Base-by-base conservation (phyloP, 2,797 vertebrate species). In the Nannoperca obscura region DNA sequence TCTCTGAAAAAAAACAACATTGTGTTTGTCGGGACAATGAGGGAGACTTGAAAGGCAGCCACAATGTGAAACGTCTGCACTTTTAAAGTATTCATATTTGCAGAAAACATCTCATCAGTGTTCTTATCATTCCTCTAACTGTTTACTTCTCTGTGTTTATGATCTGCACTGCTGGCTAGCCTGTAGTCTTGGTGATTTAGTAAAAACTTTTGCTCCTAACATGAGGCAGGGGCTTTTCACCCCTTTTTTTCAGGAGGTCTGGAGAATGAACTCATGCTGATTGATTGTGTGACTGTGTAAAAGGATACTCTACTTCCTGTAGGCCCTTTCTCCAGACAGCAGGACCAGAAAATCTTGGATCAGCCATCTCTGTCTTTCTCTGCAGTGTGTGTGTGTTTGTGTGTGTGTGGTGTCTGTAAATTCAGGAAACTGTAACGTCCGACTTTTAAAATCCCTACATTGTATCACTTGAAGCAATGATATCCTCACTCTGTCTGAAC, bases 251-350 rank as follows among this genome's bases (percentile, higher is more conserved):
- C 71, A 84, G 78, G 88, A 89, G 84, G 86, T 84, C 84, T 90
- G 88, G 77, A 89, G 90, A 94, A 92, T 93, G 94, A 95, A 94
- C 90, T 95, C 94, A 94, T 89, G 90, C 92, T 94, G 91, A 94
- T 93, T 93, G 93, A 95, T 93, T 95, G 90, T 94, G 90, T 82
- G 90, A 92, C 84, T 84, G 92, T 93, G 94, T 95, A 95, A 95
- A 94, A 93, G 79, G 94, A 95, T 93, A 93, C 93, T 85, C 83
- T 88, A 92, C 91, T 95, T 95, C 93, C 94, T 95, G 93, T 84
- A 78, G 80, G 91, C 89, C 81, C 84, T 78, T 80, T 82, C 88
- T 91, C 86, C 83, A 93, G 85, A 90, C 93, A 84, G 91, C 86
- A 88, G 81, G 83, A 88, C 79, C 87, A 89, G 86, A 86, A 89